These are phyloP conservation scores for Sapajus apella DNA, from an alignment of 2,113 vertebrate genomes.

Conservation along the genomic window DNA sequence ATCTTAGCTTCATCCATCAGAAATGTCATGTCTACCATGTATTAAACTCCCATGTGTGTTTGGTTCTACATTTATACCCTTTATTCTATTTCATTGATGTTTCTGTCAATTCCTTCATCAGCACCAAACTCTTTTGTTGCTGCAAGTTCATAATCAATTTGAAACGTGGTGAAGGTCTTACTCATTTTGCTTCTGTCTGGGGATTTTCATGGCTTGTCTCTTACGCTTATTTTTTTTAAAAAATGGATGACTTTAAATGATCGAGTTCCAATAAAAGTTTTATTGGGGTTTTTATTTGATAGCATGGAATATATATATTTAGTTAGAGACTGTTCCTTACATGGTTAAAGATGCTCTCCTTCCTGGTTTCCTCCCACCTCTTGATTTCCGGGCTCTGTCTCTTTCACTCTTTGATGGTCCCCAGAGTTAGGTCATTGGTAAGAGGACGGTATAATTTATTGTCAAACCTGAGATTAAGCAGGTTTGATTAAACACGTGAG, in stretches of 20 bases:
- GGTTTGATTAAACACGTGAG: not conserved
- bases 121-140: not conserved
- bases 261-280: not conserved
- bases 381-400: not conserved
- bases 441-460: not conserved
- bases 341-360: not conserved
- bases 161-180: not conserved
- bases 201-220: not conserved
- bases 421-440: not conserved
- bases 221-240: not conserved
- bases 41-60: constrained; percentile 25
- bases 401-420: not conserved
- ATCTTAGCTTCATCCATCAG: constrained; percentile 27
- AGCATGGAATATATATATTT: not conserved
- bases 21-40: constrained; percentile 34
- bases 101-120: constrained; percentile 5
- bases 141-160: constrained; percentile 1
- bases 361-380: not conserved
- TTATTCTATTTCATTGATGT: constrained; percentile 10
- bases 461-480: not conserved
- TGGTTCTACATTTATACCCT: constrained; percentile 20
- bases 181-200: not conserved
- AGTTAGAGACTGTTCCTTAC: not conserved
- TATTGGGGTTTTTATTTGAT: not conserved
- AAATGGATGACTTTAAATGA: constrained; percentile 19